phyloP scores from a whole-genome alignment of 2,888 invertebrate species.

The Folsomia candida region DNA sequence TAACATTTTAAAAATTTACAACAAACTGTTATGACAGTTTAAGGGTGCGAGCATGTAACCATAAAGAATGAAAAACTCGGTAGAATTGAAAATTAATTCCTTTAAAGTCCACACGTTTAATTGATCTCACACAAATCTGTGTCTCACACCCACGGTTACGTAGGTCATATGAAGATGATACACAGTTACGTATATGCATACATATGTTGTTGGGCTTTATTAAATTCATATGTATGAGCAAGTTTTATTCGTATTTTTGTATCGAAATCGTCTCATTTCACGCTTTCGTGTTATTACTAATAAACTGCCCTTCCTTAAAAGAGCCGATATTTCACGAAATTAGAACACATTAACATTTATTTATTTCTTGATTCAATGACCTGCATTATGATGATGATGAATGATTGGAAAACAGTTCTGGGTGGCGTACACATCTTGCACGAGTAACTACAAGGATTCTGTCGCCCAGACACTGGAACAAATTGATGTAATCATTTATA shows the following conservation, averaged over 20 bases:
- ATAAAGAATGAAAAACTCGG: background rate
- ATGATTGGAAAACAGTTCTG: conserved; percentile 60
- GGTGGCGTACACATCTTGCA: conserved; percentile 64
- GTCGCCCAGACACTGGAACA: conserved; percentile 67
- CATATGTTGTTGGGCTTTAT: background rate
- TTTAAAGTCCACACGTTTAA: conserved; percentile 10
- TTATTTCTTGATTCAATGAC: background rate
- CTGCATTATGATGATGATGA: background rate
- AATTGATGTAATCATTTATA: conserved; percentile 67
- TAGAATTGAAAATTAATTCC: background rate
- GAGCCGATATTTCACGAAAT: no score
- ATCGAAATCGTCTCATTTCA: no score
- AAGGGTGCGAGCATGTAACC: conserved; percentile 7
- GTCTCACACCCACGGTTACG: background rate
- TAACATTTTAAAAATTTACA: conserved; percentile 6
- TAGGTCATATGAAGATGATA: no score
- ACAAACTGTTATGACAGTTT: conserved; percentile 6
- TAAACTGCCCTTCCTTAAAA: no score
- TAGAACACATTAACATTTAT: no score
- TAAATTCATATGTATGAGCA: background rate
- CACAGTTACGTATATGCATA: no score
- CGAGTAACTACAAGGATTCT: conserved; percentile 65
- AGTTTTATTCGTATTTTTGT: no score
- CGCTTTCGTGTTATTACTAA: no score
- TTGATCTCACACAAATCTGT: no score